Base-by-base conservation (phyloP, 2,888 invertebrate genomes). In the Caenorhabditis wallacei region DNA sequence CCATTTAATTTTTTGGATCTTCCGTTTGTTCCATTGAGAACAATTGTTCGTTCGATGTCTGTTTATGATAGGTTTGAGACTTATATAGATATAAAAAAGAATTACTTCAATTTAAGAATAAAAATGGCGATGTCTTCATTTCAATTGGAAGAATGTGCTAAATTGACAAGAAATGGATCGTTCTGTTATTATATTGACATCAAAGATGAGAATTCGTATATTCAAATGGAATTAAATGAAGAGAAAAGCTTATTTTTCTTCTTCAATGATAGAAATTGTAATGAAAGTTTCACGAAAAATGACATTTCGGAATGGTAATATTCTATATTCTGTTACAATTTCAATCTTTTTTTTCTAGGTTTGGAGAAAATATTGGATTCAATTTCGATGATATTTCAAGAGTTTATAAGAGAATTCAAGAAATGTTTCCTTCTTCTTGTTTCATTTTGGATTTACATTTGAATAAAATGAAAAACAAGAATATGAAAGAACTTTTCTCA, bases 11-110 rank as follows among this genome's bases (percentile, higher is more conserved):
- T 61, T 43, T 20, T 37, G 24, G 43, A 43, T 8, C 61, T 61
- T 61, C 61, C 61, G 61, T 26, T 61, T 43, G 61, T 61, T 61
- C 24, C 43, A 26, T 8, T 61, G 43, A 61, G 8, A 61, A 7
- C 20, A 16, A n/a, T 61, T 13, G 26, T 61, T 22, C 43, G 61
- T 8, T 46, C 22, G 10, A 43, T 61, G 61, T 24, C 43, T 46
- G 61, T 61, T 43, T 43, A 61, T 8, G 61, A 61, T 7, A 61
- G 43, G 61, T 61, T 24, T 46, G 56, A 54, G 26, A 13, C 11
- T 0, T 16, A 18, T 16, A 18, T 56, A 35, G 0, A 18, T 13
- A 2, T 53, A 11, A 22, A 7, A 24, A 22, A 11, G 1, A 53
- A 53, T n/a, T n/a, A 8, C 20, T n/a, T 59, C 11, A 20, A 10